A percentile compares a stretch with the other conserved stretches of the same genome.
phyloP scores from a whole-genome alignment of 2,797 vertebrate species.

The Scomberomorus guttatus region DNA sequence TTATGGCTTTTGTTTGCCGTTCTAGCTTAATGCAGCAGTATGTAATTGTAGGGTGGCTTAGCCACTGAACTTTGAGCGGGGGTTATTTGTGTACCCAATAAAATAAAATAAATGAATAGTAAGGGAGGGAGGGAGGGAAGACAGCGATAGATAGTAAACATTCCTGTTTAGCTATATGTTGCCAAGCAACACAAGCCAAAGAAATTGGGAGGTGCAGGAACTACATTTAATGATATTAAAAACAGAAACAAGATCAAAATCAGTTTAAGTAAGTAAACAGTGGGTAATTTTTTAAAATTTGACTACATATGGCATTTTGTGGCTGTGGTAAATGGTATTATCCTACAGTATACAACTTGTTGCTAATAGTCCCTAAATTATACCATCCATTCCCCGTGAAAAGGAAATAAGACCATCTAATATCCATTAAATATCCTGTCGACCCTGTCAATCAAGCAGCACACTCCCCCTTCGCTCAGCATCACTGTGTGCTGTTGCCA shows the following conservation, averaged over 20 bases:
- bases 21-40: no score
- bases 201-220: background rate
- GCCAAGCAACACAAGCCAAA: background rate
- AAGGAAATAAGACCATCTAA: slow-evolving; percentile 37
- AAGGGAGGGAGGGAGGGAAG: no score
- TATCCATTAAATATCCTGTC: slow-evolving; percentile 74
- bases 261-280: background rate
- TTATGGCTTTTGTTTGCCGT: no score
- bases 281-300: background rate
- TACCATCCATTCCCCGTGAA: slow-evolving; percentile 25
- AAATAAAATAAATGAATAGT: no score
- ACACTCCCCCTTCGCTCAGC: slow-evolving; percentile 16
- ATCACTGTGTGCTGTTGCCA: slow-evolving; percentile 63
- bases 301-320: background rate
- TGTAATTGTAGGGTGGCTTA: no score
- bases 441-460: slow-evolving; percentile 67
- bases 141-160: no score
- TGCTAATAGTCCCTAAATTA: slow-evolving; percentile 14
- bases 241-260: background rate
- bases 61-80: no score
- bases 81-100: background rate
- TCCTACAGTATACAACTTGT: slow-evolving; percentile 1
- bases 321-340: background rate
- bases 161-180: slow-evolving; percentile 11
- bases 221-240: background rate